Conservation (phyloP, 2,113 vertebrate species). For the Struthio camelus region DNA sequence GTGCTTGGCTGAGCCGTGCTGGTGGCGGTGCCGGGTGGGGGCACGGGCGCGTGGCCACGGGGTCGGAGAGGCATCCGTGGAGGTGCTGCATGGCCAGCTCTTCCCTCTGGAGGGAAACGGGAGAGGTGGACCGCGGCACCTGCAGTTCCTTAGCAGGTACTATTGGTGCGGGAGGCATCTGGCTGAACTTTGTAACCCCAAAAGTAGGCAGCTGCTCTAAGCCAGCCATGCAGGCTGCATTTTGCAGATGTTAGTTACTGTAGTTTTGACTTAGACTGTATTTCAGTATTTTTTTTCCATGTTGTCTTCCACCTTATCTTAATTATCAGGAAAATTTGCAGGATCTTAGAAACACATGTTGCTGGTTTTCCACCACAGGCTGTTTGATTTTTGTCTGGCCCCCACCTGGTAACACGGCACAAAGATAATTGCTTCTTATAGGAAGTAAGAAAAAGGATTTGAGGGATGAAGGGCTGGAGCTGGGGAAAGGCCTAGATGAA, state of each 20-base stretch:
- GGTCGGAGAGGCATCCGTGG: no score
- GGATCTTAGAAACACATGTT: background rate
- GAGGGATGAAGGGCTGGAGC: background rate
- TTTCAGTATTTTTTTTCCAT: background rate
- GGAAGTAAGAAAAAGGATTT: background rate
- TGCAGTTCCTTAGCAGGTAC: fast-evolving
- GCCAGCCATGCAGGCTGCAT: background rate
- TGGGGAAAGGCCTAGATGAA: background rate
- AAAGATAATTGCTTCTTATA: background rate
- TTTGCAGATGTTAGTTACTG: background rate
- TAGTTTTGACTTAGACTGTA: background rate
- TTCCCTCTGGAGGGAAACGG: no score
- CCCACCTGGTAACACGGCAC: background rate
- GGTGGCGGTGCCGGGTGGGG: background rate
- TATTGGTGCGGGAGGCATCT: background rate
- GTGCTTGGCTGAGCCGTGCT: background rate
- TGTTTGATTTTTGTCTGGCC: background rate
- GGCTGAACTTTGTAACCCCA: background rate
- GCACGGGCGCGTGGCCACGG: fast-evolving
- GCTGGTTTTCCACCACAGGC: background rate
- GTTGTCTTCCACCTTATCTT: background rate
- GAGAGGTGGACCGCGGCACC: fast-evolving
- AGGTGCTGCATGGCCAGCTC: no score
- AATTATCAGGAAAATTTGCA: background rate
- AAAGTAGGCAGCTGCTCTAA: no score